Evolutionary conservation across 2,888 invertebrate species (phyloP).

Genomic region (Listrodromus nycthemerus): DNA sequence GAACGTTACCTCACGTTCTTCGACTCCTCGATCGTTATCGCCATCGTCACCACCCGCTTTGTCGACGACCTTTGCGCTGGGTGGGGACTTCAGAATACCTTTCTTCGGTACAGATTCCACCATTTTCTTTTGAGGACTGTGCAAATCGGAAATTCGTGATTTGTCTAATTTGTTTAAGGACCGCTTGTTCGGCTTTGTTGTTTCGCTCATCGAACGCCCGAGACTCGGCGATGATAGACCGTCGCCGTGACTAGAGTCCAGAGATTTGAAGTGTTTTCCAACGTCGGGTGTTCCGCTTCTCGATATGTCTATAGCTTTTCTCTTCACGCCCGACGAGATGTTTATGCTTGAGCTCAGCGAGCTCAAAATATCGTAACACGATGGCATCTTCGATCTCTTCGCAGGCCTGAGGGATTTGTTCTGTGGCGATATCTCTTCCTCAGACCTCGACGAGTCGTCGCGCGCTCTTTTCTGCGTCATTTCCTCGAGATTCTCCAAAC

Average conservation of each 20-base stretch:
- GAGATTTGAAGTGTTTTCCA: conserved; percentile 82
- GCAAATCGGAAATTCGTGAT: conserved; percentile 7
- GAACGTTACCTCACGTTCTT: conserved; percentile 3
- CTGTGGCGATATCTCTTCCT: conserved; percentile 78
- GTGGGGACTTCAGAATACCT: conserved; percentile 6
- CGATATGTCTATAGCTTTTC: conserved; percentile 79
- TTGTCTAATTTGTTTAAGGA: conserved; percentile 19
- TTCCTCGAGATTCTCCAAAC: conserved; percentile 79
- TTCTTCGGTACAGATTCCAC: conserved; percentile 28
- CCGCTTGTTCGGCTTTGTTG: conserved; percentile 39
- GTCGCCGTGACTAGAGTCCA: conserved; percentile 68
- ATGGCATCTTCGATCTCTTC: conserved; percentile 81
- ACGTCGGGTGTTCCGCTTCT: conserved; percentile 79
- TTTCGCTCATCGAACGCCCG: conserved; percentile 42
- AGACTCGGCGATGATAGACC: conserved; percentile 33
- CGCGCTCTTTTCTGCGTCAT: conserved; percentile 81
- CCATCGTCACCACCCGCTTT: conserved; percentile 11
- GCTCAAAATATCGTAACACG: conserved; percentile 82
- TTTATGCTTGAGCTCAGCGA: conserved; percentile 81
- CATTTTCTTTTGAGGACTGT: conserved; percentile 35
- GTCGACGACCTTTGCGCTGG: conserved; percentile 2
- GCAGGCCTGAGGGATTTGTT: conserved; percentile 76
- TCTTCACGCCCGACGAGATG: conserved; percentile 79
- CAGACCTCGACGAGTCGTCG: conserved; percentile 80
- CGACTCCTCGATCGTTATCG: not conserved